Base-by-base conservation (phyloP, 2,888 invertebrate species). In the Idaea aversata region DNA sequence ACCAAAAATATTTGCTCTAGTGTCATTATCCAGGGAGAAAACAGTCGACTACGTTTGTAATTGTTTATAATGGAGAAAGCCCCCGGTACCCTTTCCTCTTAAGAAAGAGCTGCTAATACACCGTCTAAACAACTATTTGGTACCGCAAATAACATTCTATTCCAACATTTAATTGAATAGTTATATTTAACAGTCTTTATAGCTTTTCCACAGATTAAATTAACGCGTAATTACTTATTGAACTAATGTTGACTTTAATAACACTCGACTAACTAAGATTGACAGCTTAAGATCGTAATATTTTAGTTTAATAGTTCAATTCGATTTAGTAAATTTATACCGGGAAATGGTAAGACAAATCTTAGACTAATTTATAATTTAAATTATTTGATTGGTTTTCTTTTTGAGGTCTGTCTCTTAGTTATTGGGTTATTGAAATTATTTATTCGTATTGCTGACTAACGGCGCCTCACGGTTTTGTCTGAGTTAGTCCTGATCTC, bases 261-360 rank as follows among this genome's bases (percentile, higher is more conserved):
- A 47, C 13, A 13, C 13, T 47, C 3, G 47, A 47, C 47, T 67
- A 65, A 65, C 36, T 47, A 62, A 65, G 67, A 65, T 63, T 63
- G 67, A 58, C 65, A 64, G 57, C 65, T 66, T 38, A 59, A 57
- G 63, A 70, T 65, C 66, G 64, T 57, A 66, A 61, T 36, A 61
- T 65, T 59, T 67, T 64, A 62, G 34, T 65, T 61, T 34, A 65
- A 64, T 64, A 63, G 64, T 36, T 57, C n/a, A 62, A 69, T 65
- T 35, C 66, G 13, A 10, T 10, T 47, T 10, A 47, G 47, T 47
- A 47, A 47, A 6, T 47, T 5, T 13, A 47, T 47, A 47, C 47
- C 47, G 47, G 47, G 47, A 47, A 47, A 4, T 36, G 36, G 2
- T 36, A 36, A 36, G 36, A 36, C 10, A 36, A 7, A 36, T 7